phyloP scores from a whole-genome alignment of 2,888 invertebrate genomes.

The Dione juno region DNA sequence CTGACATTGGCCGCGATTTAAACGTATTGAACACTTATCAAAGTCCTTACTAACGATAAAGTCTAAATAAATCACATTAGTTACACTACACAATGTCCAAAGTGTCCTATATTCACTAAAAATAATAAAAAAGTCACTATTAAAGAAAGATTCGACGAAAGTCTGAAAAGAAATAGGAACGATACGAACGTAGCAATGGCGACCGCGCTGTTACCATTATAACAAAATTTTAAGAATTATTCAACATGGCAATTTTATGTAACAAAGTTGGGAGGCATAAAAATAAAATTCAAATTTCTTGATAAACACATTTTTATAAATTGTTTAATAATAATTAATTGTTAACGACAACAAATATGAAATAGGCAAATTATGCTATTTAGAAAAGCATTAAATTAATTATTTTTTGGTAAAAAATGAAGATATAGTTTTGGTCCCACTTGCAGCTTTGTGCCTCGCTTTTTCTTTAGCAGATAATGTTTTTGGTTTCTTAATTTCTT shows the following conservation, averaged over 20 bases:
- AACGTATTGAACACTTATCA: slow-evolving; percentile 78
- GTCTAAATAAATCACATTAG: slow-evolving; percentile 78
- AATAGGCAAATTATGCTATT: not conserved
- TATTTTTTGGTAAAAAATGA: slow-evolving; percentile 90
- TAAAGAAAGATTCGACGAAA: slow-evolving; percentile 65
- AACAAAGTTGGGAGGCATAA: not conserved
- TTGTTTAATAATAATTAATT: not conserved
- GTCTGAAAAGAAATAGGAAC: slow-evolving; percentile 63
- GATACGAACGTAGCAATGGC: slow-evolving; percentile 76
- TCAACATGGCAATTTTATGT: slow-evolving; percentile 20
- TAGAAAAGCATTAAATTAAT: slow-evolving; percentile 1
- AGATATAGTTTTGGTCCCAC: slow-evolving; percentile 90
- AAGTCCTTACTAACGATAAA: slow-evolving; percentile 75
- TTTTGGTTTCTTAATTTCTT: slow-evolving; percentile 79
- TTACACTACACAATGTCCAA: slow-evolving; percentile 77
- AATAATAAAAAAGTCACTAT: slow-evolving; percentile 69
- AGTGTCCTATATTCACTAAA: slow-evolving; percentile 69
- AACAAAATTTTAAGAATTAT: slow-evolving; percentile 7
- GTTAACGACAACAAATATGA: not conserved
- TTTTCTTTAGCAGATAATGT: slow-evolving; percentile 88
- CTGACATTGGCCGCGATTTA: slow-evolving; percentile 92
- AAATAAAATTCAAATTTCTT: not conserved
- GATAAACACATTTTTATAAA: not conserved
- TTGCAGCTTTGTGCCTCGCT: slow-evolving; percentile 89
- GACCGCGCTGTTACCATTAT: slow-evolving; percentile 49